These are phyloP conservation scores for Latrodectus geometricus DNA, from an alignment of 1,140 invertebrate genomes.

Conservation along the genomic window DNA sequence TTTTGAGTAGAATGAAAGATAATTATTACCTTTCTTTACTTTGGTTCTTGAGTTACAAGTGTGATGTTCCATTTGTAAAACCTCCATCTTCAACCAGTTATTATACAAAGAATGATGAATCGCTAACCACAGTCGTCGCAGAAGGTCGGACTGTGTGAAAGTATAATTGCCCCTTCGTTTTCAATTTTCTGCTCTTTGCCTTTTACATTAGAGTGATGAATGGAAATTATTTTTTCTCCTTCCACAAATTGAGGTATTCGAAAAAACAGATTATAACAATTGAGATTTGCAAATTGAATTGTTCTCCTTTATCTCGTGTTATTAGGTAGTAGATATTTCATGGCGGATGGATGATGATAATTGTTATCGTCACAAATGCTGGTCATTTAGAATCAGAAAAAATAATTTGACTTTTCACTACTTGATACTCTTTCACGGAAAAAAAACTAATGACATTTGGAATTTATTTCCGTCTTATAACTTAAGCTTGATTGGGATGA, in stretches of 20 bases:
- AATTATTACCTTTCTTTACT: no score
- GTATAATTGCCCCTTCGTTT: constrained; percentile 7
- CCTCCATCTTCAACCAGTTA: not conserved
- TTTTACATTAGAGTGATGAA: constrained; percentile 31
- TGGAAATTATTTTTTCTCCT: constrained; percentile 10
- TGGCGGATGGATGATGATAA: no score
- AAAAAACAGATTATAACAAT: not conserved
- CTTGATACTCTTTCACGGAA: no score
- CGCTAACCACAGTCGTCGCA: not conserved
- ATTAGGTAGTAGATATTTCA: not conserved
- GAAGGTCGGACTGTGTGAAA: no score
- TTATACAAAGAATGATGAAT: not conserved
- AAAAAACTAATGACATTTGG: no score
- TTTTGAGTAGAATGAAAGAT: no score
- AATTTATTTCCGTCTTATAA: no score
- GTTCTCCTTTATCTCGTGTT: not conserved
- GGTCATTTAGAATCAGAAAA: no score
- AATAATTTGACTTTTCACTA: no score
- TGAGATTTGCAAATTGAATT: not conserved
- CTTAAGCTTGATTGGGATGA: no score
- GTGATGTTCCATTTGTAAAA: not conserved
- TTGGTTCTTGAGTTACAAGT: no score
- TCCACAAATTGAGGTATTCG: not conserved
- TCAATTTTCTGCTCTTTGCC: constrained; percentile 12
- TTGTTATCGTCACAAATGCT: no score